Conservation (phyloP, 2,113 vertebrate species). For the Orientallactaga bullata region DNA sequence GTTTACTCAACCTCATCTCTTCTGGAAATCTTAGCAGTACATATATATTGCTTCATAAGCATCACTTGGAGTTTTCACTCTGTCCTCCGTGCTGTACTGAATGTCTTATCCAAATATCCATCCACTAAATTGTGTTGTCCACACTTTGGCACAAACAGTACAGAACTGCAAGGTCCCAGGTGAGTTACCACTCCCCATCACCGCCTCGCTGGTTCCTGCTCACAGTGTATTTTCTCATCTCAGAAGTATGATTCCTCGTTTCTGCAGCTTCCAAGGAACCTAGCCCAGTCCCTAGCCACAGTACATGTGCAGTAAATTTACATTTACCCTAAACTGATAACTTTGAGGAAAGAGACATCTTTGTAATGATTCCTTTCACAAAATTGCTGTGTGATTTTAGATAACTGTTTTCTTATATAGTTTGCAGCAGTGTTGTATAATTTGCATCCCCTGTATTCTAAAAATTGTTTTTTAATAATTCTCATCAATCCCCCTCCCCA, state of each 20-base stretch:
- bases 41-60: not conserved
- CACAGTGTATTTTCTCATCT: conserved; percentile 32
- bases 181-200: not conserved
- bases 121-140: not conserved
- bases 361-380: conserved; percentile 25
- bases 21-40: not conserved
- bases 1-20: not conserved
- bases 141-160: conserved; percentile 4
- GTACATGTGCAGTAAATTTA: not conserved
- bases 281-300: not conserved
- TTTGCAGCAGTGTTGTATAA: conserved; percentile 7
- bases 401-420: not conserved
- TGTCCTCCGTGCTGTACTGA: not conserved
- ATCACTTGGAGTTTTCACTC: not conserved
- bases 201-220: not conserved
- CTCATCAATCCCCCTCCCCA: not conserved
- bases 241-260: not conserved
- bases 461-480: conserved; percentile 34
- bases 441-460: not conserved
- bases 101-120: conserved; percentile 2
- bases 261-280: conserved; percentile 3
- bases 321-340: conserved; percentile 12
- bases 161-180: not conserved
- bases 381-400: not conserved
- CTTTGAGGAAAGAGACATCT: not conserved